phyloP scores from a whole-genome alignment of 2,113 vertebrate genomes.

The Seriola quinqueradiata region DNA sequence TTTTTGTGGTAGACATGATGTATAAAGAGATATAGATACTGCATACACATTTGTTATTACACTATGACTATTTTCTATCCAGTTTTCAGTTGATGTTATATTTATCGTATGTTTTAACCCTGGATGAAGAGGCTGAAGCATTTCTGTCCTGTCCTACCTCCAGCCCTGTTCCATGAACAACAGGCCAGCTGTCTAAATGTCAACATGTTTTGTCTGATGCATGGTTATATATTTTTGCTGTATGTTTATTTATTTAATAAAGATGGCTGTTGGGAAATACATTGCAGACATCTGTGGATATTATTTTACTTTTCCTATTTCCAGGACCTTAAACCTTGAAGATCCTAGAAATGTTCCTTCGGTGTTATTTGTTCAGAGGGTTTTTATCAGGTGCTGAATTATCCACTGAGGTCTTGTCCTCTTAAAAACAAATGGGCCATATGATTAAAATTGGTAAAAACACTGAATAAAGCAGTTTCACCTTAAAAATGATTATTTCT shows the following conservation, averaged over 20 bases:
- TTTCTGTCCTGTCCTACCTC: constrained; percentile 82
- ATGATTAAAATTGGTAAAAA: no score
- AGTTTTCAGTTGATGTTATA: constrained; percentile 70
- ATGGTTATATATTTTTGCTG: constrained; percentile 83
- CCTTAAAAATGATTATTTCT: no score
- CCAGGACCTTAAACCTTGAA: neutral
- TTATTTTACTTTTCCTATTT: constrained; percentile 26
- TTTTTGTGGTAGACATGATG: constrained; percentile 65
- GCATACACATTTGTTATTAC: constrained; percentile 39
- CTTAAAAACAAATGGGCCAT: no score
- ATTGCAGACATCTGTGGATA: neutral
- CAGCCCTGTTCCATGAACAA: constrained; percentile 68
- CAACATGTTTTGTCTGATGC: constrained; percentile 78
- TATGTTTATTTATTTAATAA: constrained; percentile 84
- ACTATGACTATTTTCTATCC: constrained; percentile 68
- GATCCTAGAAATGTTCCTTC: neutral
- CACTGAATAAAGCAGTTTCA: no score
- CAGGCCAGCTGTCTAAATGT: constrained; percentile 74
- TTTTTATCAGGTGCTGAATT: no score
- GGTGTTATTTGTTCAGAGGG: no score
- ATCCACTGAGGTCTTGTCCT: no score
- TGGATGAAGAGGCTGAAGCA: constrained; percentile 64
- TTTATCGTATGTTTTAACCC: constrained; percentile 68
- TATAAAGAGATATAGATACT: constrained; percentile 49
- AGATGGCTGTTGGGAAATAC: constrained; percentile 69